Evolutionary conservation across 2,797 vertebrate species (phyloP), one percentile per base, ranked within the genome.

Genomic region (Steatocranus sp.): DNA sequence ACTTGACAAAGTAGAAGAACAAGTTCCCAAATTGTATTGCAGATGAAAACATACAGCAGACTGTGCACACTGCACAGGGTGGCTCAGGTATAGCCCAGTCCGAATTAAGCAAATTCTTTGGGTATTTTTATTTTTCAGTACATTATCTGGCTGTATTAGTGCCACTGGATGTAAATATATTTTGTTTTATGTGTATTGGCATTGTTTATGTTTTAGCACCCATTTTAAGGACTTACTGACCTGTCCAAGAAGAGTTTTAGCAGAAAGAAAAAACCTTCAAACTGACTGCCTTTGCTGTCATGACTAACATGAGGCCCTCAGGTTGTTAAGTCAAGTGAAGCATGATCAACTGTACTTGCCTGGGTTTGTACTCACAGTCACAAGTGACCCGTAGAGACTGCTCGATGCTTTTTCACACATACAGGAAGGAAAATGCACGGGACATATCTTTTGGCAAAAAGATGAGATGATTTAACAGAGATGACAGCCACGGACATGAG

Each of bases 271-370:
- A 56, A 75, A 38, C 75, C 76, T 32, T 86, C 74, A 74, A 81
- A 77, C 32, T 3, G 8, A 38, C 87, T 75, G 80, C 80, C 76
- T 90, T 30, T 75, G 74, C 88, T 90, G 83, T 88, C 75, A 56
- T 80, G 80, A 83, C 80, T 92, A 88, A 90, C 84, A 46, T 74
- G 56, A 78, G 88, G 77, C 88, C 90, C 86, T 90, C 83, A 85
- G 90, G 91, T 89, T 84, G 91, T 87, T 83, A 51, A 83, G 90
- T 85, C 81, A 81, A 91, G 88, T 83, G 91, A 74, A 93, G 80
- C 80, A 25, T 92, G 87, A 92, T 82, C 79, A 78, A 88, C 92
- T 91, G 87, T 78, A 83, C 85, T 87, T 78, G 77, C 48, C 83
- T 53, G 51, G 46, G 79, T 87, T 87, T 79, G 81, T 79, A 66